Base-by-base conservation (phyloP, 2,797 vertebrate species). In the Pempheris klunzingeri region DNA sequence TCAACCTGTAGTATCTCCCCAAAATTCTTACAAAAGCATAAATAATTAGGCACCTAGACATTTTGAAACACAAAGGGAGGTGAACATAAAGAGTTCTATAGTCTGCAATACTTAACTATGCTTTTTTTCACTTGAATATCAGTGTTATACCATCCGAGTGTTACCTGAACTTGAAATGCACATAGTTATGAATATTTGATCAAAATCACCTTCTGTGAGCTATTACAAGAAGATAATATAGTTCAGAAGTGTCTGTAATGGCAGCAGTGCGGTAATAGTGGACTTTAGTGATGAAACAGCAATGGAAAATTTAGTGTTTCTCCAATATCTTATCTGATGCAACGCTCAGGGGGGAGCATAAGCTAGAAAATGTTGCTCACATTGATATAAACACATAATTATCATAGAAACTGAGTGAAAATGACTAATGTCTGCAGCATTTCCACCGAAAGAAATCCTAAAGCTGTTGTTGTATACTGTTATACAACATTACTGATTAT, bases 121-220 rank as follows among this genome's bases (percentile, higher is more conserved):
- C 59, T 71, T 84, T 78, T 36, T 26, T 22, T 58, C 34, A 43
- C 18, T 32, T 38, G 7, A 62, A 52, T 58, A 32, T 66, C 32
- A 26, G 15, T 43, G 1, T 38, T 15, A 28, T 24, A 70, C n/a
- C 39, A 26, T 77, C 17, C 13, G 50, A 53, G 43, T 57, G 12
- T 70, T 71, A 78, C 44, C 64, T 78, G 71, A 74, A 77, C 49
- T 55, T 74, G 69, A 62, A 74, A 59, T 78, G 46, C 34, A 62
- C 46, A 22, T 28, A 34, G 38, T 67, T 76, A 74, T 86, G 67
- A 83, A 83, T 82, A 82, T 81, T 71, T 80, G 8, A 86, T 80
- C 43, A 63, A 83, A 84, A 80, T 74, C 15, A 64, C 52, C 71
- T 78, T 63, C 44, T 30, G 5, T 26, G 49, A 63, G 49, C 30